A percentile compares a stretch with the other conserved stretches of the same genome.
Evolutionary conservation across 2,113 vertebrate species (phyloP).

Genomic region (Pachyramphus minor): DNA sequence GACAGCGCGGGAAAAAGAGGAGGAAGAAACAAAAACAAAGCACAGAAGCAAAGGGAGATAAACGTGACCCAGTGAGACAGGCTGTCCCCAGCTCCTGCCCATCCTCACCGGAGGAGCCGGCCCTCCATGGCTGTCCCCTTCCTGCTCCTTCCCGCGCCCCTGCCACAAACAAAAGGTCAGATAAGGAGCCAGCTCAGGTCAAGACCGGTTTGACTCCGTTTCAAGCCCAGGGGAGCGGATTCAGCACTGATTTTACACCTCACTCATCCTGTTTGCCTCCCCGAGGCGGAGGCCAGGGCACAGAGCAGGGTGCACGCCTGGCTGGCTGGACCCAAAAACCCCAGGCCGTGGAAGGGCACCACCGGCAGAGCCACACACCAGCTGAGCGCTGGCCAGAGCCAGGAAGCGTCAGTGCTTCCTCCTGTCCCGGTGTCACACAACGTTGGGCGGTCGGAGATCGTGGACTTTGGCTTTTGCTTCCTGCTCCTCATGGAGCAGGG

Average conservation of each 20-base stretch:
- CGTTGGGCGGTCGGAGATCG: fast-evolving
- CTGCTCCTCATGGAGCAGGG: neutral
- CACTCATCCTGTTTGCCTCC: slow-evolving; percentile 52
- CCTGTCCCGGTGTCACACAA: neutral
- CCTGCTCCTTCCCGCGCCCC: neutral
- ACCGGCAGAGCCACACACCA: neutral
- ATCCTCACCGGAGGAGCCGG: neutral
- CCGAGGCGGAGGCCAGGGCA: neutral
- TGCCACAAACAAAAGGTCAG: slow-evolving; percentile 40
- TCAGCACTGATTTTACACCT: neutral
- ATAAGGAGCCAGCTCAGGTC: slow-evolving; percentile 36
- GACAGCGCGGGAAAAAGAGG: neutral
- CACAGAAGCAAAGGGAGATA: slow-evolving; percentile 54
- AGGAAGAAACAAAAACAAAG: slow-evolving; percentile 7
- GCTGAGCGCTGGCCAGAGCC: neutral
- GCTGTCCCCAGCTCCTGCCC: neutral
- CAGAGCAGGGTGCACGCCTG: neutral
- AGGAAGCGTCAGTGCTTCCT: neutral
- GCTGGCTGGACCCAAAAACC: neutral
- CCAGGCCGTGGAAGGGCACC: neutral
- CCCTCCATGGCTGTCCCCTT: neutral
- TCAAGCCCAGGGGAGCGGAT: slow-evolving; percentile 19
- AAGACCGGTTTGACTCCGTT: slow-evolving; percentile 22
- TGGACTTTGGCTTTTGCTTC: slow-evolving; percentile 29
- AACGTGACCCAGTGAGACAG: slow-evolving; percentile 42